phyloP scores from a whole-genome alignment of 1,140 invertebrate species.

The Caerostris darwini region DNA sequence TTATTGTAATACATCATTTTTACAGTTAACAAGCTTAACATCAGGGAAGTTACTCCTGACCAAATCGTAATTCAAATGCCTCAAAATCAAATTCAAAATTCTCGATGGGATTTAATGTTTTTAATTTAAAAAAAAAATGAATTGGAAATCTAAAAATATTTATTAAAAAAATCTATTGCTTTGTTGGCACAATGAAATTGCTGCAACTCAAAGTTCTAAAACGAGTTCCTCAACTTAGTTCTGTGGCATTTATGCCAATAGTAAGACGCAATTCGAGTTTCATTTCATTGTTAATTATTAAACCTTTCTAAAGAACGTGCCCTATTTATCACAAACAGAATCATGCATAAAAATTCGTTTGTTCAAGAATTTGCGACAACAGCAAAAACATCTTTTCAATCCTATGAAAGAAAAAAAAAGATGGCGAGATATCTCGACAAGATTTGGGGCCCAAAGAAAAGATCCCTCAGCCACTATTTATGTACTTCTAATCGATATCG shows the following conservation, averaged over 20 bases:
- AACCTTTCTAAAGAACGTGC: not conserved
- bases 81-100: not conserved
- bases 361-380: not conserved
- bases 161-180: too few relatives aligned
- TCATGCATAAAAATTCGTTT: not conserved
- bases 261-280: too few relatives aligned
- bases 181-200: too few relatives aligned
- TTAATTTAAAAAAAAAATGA: not conserved
- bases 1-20: conserved; percentile 52
- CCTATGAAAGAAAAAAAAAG: not conserved
- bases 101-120: not conserved
- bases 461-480: conserved; percentile 57
- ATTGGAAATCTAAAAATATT: too few relatives aligned
- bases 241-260: too few relatives aligned
- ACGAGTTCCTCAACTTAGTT: too few relatives aligned
- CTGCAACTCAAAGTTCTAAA: too few relatives aligned
- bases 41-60: conserved; percentile 38
- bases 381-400: not conserved
- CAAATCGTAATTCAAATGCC: conserved; percentile 25
- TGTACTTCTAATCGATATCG: conserved; percentile 71
- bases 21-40: conserved; percentile 76
- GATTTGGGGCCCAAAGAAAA: not conserved
- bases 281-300: not conserved
- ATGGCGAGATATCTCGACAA: not conserved
- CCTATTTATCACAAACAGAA: not conserved